Conservation (phyloP, 1,140 invertebrate genomes). For the Tetragnatha versicolor region DNA sequence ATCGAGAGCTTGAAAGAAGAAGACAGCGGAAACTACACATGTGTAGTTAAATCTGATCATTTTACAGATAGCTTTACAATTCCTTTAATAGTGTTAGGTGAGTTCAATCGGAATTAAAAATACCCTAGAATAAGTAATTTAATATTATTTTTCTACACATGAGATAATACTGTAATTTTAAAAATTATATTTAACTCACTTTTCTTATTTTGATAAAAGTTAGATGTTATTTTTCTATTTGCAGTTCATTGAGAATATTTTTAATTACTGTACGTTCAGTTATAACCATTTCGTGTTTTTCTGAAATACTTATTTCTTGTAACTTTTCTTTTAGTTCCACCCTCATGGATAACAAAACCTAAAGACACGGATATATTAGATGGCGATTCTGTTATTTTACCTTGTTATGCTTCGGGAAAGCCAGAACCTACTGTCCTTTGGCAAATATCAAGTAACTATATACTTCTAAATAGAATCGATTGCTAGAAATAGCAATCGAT, state of each 20-base stretch:
- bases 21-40: slow-evolving; percentile 63
- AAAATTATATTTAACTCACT: too few species aligned
- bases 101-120: too few species aligned
- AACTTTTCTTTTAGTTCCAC: slow-evolving; percentile 81
- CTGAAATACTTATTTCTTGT: too few species aligned
- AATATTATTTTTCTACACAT: too few species aligned
- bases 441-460: slow-evolving; percentile 61
- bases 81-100: slow-evolving; percentile 39
- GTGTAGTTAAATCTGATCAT: slow-evolving; percentile 61
- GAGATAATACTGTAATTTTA: too few species aligned
- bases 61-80: slow-evolving; percentile 57
- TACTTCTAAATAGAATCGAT: neutral
- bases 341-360: slow-evolving; percentile 94
- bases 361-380: slow-evolving; percentile 94
- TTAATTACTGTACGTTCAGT: too few species aligned
- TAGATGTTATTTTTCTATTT: too few species aligned
- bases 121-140: too few species aligned
- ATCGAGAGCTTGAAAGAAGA: slow-evolving; percentile 35
- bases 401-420: slow-evolving; percentile 95
- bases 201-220: too few species aligned
- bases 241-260: too few species aligned
- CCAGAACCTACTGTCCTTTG: slow-evolving; percentile 91
- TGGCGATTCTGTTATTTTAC: slow-evolving; percentile 86
- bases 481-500: neutral
- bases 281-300: too few species aligned